Conservation (phyloP, 2,888 invertebrate genomes). For the Polydesmus complanatus region DNA sequence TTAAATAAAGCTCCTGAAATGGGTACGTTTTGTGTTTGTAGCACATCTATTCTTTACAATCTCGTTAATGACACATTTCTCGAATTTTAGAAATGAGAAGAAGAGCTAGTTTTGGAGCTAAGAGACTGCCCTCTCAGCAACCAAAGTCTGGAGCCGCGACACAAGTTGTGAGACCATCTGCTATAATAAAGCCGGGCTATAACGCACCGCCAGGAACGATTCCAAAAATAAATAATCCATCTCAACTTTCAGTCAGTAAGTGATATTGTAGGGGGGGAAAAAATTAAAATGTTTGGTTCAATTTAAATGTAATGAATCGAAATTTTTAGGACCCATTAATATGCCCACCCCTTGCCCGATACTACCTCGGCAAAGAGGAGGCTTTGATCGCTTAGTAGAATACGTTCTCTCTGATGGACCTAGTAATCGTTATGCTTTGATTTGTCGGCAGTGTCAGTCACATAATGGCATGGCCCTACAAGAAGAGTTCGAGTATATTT, state of each 20-base stretch:
- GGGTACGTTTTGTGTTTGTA: too few species aligned
- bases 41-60: too few species aligned
- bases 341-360: conserved; percentile 54
- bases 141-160: background rate
- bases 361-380: conserved; percentile 56
- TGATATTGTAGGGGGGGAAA: too few species aligned
- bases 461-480: conserved; percentile 82
- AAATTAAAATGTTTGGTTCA: too few species aligned
- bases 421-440: conserved; percentile 82
- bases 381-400: conserved; percentile 80
- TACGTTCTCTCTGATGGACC: conserved; percentile 92
- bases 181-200: conserved; percentile 7
- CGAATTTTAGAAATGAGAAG: conserved; percentile 5
- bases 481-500: conserved; percentile 53
- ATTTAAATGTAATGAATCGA: too few species aligned
- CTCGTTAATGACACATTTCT: too few species aligned
- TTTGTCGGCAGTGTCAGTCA: conserved; percentile 73
- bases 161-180: background rate
- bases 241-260: background rate
- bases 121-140: background rate
- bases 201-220: conserved; percentile 10
- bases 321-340: conserved; percentile 23
- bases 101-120: background rate
- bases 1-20: too few species aligned
- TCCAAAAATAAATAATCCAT: background rate